Evolutionary conservation across 2,797 vertebrate species (phyloP).

Genomic region (Cyprinella venusta): DNA sequence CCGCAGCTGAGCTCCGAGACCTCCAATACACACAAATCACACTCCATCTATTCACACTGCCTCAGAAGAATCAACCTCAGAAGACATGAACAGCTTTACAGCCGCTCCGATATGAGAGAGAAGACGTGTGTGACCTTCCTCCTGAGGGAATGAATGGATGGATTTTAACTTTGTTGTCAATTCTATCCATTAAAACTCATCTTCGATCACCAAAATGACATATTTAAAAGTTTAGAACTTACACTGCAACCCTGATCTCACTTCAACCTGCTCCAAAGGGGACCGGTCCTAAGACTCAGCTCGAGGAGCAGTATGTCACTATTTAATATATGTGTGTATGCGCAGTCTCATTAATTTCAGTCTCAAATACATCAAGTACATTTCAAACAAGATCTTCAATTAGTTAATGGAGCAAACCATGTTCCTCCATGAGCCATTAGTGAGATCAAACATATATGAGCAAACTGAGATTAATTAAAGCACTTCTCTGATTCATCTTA

Average conservation of each 20-base stretch:
- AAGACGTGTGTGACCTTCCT: not conserved
- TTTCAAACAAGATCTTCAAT: conserved; percentile 1
- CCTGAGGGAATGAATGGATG: not conserved
- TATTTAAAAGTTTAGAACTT: too few species aligned
- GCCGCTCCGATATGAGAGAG: not conserved
- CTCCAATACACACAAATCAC: not conserved
- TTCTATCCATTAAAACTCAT: too few species aligned
- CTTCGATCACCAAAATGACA: too few species aligned
- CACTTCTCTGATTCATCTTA: not conserved
- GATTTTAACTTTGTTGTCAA: too few species aligned
- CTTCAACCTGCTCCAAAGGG: conserved; percentile 12
- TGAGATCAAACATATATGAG: conserved; percentile 17
- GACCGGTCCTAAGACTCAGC: not conserved
- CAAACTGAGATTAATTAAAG: conserved; percentile 24
- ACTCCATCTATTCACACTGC: not conserved
- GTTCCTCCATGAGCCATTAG: not conserved
- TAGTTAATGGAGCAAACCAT: conserved; percentile 30
- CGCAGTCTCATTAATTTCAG: not conserved
- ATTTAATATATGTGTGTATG: too few species aligned
- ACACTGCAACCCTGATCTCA: conserved; percentile 7
- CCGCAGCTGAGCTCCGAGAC: not conserved
- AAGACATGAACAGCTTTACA: not conserved
- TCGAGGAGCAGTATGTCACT: too few species aligned
- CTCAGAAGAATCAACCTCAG: not conserved
- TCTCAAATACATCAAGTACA: not conserved